Evolutionary conservation across 1,140 invertebrate genomes (phyloP).

Genomic region (Physella acuta): DNA sequence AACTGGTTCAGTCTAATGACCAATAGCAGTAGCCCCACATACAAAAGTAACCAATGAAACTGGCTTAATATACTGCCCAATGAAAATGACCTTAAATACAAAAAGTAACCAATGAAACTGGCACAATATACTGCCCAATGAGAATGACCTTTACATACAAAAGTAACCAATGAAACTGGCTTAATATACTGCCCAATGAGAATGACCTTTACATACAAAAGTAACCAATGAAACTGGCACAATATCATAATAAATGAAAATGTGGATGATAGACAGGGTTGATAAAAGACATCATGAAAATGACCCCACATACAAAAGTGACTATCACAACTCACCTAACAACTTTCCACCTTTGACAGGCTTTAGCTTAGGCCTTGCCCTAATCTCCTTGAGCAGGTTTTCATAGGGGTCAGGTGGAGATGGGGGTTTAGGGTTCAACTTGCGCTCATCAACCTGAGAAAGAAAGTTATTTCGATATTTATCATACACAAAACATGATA

Average conservation of each 20-base stretch:
- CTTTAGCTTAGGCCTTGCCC: slow-evolving; percentile 55
- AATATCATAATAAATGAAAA: not conserved
- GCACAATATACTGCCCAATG: too few relatives aligned
- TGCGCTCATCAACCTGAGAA: slow-evolving; percentile 80
- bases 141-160: too few relatives aligned
- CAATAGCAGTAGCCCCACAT: too few relatives aligned
- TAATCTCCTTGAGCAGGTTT: slow-evolving; percentile 84
- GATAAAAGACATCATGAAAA: not conserved
- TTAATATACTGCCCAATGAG: not conserved
- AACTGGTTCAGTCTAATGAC: too few relatives aligned
- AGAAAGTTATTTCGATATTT: too few relatives aligned
- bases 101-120: too few relatives aligned
- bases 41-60: too few relatives aligned
- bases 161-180: too few relatives aligned
- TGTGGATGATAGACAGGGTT: not conserved
- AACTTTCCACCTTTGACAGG: slow-evolving; percentile 44
- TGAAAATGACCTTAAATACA: too few relatives aligned
- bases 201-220: not conserved
- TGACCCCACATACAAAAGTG: too few relatives aligned
- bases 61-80: too few relatives aligned
- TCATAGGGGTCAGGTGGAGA: slow-evolving; percentile 77
- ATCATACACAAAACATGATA: too few relatives aligned
- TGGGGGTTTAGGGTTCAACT: slow-evolving; percentile 72
- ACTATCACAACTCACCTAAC: slow-evolving; percentile 45
- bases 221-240: not conserved